phyloP scores from a whole-genome alignment of 2,888 invertebrate genomes.

The Protodeltote pygarga region DNA sequence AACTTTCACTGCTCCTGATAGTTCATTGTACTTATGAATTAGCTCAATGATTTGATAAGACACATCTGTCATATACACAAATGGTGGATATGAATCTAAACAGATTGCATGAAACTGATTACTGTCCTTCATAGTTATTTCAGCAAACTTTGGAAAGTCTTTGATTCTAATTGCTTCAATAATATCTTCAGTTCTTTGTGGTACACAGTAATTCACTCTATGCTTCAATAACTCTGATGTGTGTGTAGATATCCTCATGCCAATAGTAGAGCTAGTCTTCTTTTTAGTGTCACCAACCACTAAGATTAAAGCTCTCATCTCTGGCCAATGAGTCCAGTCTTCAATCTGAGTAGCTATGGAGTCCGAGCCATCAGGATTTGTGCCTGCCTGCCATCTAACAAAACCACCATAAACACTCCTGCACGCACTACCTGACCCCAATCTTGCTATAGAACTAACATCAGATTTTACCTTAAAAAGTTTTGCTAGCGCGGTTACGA shows the following conservation, averaged over 20 bases:
- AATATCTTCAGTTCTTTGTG: slow-evolving; percentile 88
- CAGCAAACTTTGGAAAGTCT: slow-evolving; percentile 95
- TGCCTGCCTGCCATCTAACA: slow-evolving; percentile 96
- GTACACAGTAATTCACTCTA: slow-evolving; percentile 91
- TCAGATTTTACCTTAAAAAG: slow-evolving; percentile 92
- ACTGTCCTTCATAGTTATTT: slow-evolving; percentile 98
- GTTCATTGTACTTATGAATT: slow-evolving; percentile 94
- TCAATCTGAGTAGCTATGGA: slow-evolving; percentile 92
- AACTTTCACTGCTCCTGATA: slow-evolving; percentile 89
- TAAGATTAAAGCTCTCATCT: slow-evolving; percentile 95
- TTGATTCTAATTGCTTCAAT: slow-evolving; percentile 87
- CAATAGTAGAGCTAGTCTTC: slow-evolving; percentile 94
- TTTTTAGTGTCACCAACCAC: slow-evolving; percentile 95
- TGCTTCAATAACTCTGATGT: slow-evolving; percentile 94
- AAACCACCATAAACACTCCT: slow-evolving; percentile 98
- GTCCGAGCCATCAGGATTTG: slow-evolving; percentile 89
- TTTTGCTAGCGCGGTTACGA: slow-evolving; percentile 93
- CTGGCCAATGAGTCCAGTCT: slow-evolving; percentile 93
- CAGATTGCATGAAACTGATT: slow-evolving; percentile 98
- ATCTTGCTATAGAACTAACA: slow-evolving; percentile 92
- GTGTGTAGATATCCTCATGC: slow-evolving; percentile 93
- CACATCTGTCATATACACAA: slow-evolving; percentile 95
- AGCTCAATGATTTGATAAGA: slow-evolving; percentile 93
- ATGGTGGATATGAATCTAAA: slow-evolving; percentile 97
- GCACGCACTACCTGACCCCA: slow-evolving; percentile 98